Evolutionary conservation across 2,888 invertebrate species (phyloP), one percentile per base, ranked within the genome.

Genomic region (Harpagoxenus sublaevis): DNA sequence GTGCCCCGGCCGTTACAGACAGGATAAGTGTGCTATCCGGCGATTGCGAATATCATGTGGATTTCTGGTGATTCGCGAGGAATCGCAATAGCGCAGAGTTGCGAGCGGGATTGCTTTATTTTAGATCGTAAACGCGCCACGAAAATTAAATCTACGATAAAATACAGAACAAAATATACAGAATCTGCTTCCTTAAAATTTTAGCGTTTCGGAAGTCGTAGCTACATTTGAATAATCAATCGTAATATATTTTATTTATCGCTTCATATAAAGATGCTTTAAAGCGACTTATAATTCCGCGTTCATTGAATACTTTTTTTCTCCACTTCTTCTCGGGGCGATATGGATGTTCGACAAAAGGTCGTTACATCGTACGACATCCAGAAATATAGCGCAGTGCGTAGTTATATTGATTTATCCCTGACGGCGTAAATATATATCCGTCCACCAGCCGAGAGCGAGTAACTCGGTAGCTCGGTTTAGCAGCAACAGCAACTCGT

Each of bases 351-450:
- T 55, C 77, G 66, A 78, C 66, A 60, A 79, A 79, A 55, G 35
- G 12, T 57, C 42, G 79, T 62, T 60, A 60, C 60, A 57, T 45
- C 31, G 45, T 68, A 62, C 28, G 48, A 60, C 60, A 28, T 71
- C 39, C 60, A 60, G 71, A 81, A 79, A 79, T 81, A 81, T 70
- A 71, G 48, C 60, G 23, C 71, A 23, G 71, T 71, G 60, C 71
- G 79, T 81, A 81, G 79, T 81, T 71, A 70, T 81, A 81, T 81
- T 81, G 79, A 81, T 81, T 81, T 81, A 81, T 81, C 79, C 60
- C 79, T 71, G 71, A 81, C 60, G 79, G 57, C 71, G 71, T 71
- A 81, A 81, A 81, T 81, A 70, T 79, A 60, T 57, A 81, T 71
- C 71, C 48, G 60, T 71, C 35, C 28, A 71, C 39, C 35, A 15